Evolutionary conservation across 2,797 vertebrate species (phyloP).

Genomic region (Hydrocynus forskahlii): DNA sequence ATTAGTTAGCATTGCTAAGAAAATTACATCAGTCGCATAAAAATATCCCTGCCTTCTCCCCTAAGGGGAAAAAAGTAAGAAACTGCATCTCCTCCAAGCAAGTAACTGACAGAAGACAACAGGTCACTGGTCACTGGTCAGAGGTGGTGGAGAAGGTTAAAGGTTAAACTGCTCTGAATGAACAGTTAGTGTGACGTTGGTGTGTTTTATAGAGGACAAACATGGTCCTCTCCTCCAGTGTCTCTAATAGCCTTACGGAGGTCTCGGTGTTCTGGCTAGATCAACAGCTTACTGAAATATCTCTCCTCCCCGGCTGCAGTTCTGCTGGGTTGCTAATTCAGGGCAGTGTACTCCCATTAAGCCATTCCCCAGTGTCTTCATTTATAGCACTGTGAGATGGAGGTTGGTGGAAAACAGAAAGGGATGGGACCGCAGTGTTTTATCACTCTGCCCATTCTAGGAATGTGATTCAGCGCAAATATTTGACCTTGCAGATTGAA

Average conservation of each 20-base stretch:
- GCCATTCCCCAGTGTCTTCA: slow-evolving; percentile 75
- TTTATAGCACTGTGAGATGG: slow-evolving; percentile 75
- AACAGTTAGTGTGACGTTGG: slow-evolving; percentile 9
- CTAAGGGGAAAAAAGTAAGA: not conserved
- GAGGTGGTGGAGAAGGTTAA: slow-evolving; percentile 16
- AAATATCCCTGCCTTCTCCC: not conserved
- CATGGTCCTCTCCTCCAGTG: slow-evolving; percentile 54
- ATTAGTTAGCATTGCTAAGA: slow-evolving; percentile 10
- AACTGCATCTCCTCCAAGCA: not conserved
- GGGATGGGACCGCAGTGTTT: slow-evolving; percentile 63
- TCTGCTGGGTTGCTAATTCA: slow-evolving; percentile 77
- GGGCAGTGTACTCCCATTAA: slow-evolving; percentile 73
- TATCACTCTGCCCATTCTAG: slow-evolving; percentile 72
- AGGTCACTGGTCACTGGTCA: not conserved
- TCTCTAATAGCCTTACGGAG: slow-evolving; percentile 63
- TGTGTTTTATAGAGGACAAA: slow-evolving; percentile 29
- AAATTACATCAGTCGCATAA: slow-evolving; percentile 39
- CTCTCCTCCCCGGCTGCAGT: slow-evolving; percentile 72
- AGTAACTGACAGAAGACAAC: slow-evolving; percentile 9
- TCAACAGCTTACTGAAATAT: slow-evolving; percentile 78
- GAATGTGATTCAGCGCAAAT: slow-evolving; percentile 72
- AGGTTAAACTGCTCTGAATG: slow-evolving; percentile 34
- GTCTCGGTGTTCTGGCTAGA: slow-evolving; percentile 67
- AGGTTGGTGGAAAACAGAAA: slow-evolving; percentile 56
- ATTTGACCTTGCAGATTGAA: slow-evolving; percentile 77